Evolutionary conservation across 2,797 vertebrate species (phyloP), one percentile per base, ranked within the genome.

Genomic region (Thamnophis elegans): DNA sequence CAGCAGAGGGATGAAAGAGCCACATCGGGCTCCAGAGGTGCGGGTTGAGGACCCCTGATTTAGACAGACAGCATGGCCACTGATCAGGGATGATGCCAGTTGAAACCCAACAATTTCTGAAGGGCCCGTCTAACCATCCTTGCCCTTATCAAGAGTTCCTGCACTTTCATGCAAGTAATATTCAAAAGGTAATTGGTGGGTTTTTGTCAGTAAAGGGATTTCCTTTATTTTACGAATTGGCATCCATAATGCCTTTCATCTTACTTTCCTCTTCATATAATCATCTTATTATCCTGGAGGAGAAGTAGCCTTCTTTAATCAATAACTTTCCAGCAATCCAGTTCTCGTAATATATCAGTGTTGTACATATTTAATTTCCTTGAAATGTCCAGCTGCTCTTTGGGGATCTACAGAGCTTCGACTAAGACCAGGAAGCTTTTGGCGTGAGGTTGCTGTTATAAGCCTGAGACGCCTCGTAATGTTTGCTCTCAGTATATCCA

Each of bases 261-360:
- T 73, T 42, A n/a, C 18, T 73, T 55, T 68, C n/a, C 47, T 47
- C 88, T 92, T 91, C 73, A 53, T 60, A 87, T 93, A 88, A 93
- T 95, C 94, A 92, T 62, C 36, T 95, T 65, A 55, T 59, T 93
- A 12, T 42, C 93, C 91, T 89, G 89, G 58, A 92, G 93, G 12
- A 93, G 88, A 94, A 87, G 85, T 91, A 91, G 65, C 53, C 60
- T 87, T 65, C 91, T 91, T 89, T 85, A 85, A 91, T 85, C 20
- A 93, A 60, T 94, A 65, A 68, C 73, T 95, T 95, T 94, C 55
- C 92, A 53, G 53, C 95, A 94, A 89, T 87, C n/a, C 13, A 82
- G 91, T 95, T 94, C 88, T 94, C 55, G 32, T 89, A 90, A 91
- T 53, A 93, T 89, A 94, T 94, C 73, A 9, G 85, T 85, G 8